phyloP scores from a whole-genome alignment of 2,797 vertebrate species.

The Pipistrellus kuhlii region DNA sequence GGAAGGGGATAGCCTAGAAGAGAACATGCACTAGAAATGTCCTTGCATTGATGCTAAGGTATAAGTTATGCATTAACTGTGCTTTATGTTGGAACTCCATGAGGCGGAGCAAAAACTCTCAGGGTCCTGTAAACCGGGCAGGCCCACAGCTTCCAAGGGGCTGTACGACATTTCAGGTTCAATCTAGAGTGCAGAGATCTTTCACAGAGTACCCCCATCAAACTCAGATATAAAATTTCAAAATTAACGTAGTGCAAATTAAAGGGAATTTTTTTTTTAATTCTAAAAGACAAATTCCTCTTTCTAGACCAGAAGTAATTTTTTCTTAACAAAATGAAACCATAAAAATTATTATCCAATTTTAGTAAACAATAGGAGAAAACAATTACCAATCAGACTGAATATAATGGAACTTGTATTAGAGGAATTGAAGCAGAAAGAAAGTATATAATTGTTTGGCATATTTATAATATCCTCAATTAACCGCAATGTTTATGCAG shows the following conservation, averaged over 20 bases:
- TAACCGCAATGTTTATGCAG: neutral
- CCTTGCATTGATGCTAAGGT: neutral
- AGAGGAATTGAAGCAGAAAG: neutral
- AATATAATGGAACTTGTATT: neutral
- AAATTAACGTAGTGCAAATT: neutral
- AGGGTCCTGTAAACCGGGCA: neutral
- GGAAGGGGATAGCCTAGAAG: neutral
- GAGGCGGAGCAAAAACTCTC: neutral
- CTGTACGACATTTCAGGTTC: neutral
- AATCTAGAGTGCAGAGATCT: neutral
- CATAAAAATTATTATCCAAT: neutral
- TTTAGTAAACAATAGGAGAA: neutral
- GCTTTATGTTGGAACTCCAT: neutral
- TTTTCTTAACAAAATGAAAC: slow-evolving; percentile 29
- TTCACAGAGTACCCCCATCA: neutral
- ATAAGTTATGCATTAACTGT: neutral
- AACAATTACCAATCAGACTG: neutral
- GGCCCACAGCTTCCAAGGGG: neutral
- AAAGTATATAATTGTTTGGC: neutral
- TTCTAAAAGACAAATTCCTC: neutral
- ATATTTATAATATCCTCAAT: neutral
- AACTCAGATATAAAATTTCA: neutral
- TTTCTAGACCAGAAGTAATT: slow-evolving; percentile 1
- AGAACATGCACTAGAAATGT: neutral
- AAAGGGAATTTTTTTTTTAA: neutral